Percentiles rank a stretch among this genome's conserved stretches.
These are phyloP conservation scores for Morpho achilles DNA, from an alignment of 2,888 invertebrate genomes.

Conservation along the genomic window DNA sequence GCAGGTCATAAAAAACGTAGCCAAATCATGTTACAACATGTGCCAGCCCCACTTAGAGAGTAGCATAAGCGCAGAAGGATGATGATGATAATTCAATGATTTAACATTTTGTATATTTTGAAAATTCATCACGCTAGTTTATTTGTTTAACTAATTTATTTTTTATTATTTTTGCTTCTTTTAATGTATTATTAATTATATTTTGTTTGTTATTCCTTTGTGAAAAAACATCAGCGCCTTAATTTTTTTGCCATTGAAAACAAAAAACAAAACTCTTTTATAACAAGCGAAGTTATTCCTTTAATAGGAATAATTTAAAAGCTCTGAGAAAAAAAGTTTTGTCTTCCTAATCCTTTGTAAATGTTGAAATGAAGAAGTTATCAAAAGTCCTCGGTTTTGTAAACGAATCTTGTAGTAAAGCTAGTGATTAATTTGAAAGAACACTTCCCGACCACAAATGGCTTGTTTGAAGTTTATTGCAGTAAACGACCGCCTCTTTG, in stretches of 20 bases:
- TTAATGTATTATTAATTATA: too few species aligned
- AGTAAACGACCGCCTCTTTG: slow-evolving; percentile 12
- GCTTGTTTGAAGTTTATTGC: slow-evolving; percentile 15
- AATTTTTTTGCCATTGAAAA: not conserved
- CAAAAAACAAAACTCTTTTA: not conserved
- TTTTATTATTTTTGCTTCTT: too few species aligned
- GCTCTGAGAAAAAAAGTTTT: slow-evolving; percentile 5
- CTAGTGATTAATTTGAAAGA: slow-evolving; percentile 10
- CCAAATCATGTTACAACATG: too few species aligned
- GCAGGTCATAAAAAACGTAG: too few species aligned
- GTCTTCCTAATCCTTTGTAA: slow-evolving; percentile 9
- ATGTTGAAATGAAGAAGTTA: slow-evolving; percentile 10
- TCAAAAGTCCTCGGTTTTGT: slow-evolving; percentile 6
- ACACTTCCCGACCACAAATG: slow-evolving; percentile 10
- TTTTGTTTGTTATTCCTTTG: too few species aligned
- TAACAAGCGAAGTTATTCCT: not conserved
- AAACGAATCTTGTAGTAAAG: slow-evolving; percentile 11
- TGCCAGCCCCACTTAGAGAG: too few species aligned
- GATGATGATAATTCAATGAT: too few species aligned
- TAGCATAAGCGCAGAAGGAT: too few species aligned
- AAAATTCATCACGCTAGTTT: too few species aligned
- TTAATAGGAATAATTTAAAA: slow-evolving; percentile 3
- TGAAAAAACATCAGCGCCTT: too few species aligned
- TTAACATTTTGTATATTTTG: too few species aligned
- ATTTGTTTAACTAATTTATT: too few species aligned